Evolutionary conservation across 2,888 invertebrate species (phyloP).

Genomic region (Macrophya alboannulata): DNA sequence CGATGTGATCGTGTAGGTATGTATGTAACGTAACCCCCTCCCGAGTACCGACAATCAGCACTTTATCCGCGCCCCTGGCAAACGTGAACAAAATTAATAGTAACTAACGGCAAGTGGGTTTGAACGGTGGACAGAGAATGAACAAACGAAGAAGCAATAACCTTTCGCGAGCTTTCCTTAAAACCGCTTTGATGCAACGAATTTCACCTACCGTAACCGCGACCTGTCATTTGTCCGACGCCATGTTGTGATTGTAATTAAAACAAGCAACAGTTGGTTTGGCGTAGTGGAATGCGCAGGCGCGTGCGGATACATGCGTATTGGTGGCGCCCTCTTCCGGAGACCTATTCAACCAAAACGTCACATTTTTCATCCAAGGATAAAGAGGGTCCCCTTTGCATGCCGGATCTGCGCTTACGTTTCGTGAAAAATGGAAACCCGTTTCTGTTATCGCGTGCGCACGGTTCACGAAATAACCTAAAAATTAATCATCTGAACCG

Average conservation of each 20-base stretch:
- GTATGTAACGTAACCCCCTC: constrained; percentile 26
- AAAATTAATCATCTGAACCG: not conserved
- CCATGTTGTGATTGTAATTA: constrained; percentile 5
- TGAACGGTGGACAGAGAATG: not conserved
- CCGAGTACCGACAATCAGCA: constrained; percentile 8
- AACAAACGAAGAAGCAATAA: not conserved
- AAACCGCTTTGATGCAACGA: not conserved
- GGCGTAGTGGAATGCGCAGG: not conserved
- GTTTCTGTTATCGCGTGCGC: not conserved
- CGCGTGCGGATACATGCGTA: not conserved
- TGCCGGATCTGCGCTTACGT: too few relatives aligned
- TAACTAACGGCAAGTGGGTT: not conserved
- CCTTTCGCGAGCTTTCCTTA: not conserved
- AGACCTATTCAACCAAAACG: not conserved
- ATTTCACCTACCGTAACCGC: not conserved
- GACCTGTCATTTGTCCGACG: not conserved
- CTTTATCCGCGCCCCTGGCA: not conserved
- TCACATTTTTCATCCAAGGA: not conserved
- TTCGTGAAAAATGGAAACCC: not conserved
- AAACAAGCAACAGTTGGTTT: constrained; percentile 42
- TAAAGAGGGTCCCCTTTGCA: not conserved
- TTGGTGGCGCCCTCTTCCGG: not conserved
- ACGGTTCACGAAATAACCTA: not conserved
- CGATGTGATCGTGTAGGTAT: not conserved
- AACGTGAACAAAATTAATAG: not conserved